Conservation (phyloP, 2,888 invertebrate genomes). For the Xanthia icteritia region DNA sequence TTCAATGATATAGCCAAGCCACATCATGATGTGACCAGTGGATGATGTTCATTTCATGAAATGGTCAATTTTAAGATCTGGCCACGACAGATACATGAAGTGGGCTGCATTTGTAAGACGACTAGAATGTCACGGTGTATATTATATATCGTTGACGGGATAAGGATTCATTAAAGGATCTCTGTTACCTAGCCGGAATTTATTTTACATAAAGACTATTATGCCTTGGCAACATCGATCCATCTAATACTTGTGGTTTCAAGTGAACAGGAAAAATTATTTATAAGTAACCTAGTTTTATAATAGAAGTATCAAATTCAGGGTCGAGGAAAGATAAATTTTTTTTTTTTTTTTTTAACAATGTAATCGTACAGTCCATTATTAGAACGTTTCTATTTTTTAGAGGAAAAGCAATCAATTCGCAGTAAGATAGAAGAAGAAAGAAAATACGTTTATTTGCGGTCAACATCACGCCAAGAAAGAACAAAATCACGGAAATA, state of each 20-base stretch:
- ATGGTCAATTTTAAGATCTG: too few species aligned
- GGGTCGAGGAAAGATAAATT: constrained; percentile 4
- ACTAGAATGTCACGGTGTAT: too few species aligned
- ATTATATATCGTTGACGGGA: not conserved
- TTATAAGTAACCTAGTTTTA: not conserved
- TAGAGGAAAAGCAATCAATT: not conserved
- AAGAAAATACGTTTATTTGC: too few species aligned
- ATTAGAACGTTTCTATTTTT: not conserved
- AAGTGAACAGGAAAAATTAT: constrained; percentile 1
- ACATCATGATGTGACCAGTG: too few species aligned
- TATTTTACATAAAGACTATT: not conserved
- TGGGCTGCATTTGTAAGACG: too few species aligned
- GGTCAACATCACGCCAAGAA: too few species aligned
- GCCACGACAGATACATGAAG: too few species aligned
- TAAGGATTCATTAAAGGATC: not conserved
- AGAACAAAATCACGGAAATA: too few species aligned
- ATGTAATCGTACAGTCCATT: not conserved
- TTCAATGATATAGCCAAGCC: too few species aligned
- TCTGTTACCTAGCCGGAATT: not conserved
- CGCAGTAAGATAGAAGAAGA: too few species aligned
- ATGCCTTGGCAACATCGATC: not conserved
- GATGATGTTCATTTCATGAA: too few species aligned
- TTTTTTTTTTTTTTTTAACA: too few species aligned
- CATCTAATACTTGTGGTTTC: not conserved
- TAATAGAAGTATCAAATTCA: not conserved